phyloP scores from a whole-genome alignment of 2,797 vertebrate species.

The Syngnathus rostellatus region DNA sequence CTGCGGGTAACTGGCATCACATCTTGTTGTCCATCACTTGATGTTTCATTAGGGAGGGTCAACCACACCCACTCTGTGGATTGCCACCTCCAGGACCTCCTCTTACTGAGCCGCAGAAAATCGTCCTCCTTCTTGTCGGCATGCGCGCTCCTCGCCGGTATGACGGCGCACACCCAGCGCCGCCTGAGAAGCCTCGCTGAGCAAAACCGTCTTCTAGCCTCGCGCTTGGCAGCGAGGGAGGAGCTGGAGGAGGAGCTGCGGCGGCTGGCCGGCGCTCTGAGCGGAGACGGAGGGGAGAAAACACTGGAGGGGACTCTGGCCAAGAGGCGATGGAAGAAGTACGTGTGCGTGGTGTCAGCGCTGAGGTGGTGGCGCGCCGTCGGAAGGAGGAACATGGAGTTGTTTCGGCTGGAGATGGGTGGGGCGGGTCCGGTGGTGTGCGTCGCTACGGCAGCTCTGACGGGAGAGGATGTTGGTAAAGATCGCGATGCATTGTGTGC shows the following conservation, averaged over 20 bases:
- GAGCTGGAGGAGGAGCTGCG: slow-evolving; percentile 48
- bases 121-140: slow-evolving; percentile 27
- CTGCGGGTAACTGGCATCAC: slow-evolving; percentile 21
- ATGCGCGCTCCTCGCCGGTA: slow-evolving; percentile 41
- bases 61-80: slow-evolving; percentile 17
- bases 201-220: slow-evolving; percentile 40
- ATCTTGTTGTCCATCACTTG: not conserved
- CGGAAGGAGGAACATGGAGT: not conserved
- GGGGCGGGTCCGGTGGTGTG: slow-evolving; percentile 10
- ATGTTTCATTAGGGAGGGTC: slow-evolving; percentile 19
- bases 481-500: slow-evolving; percentile 5
- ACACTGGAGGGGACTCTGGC: slow-evolving; percentile 3
- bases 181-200: slow-evolving; percentile 20
- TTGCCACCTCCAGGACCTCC: slow-evolving; percentile 14
- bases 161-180: slow-evolving; percentile 17
- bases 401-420: slow-evolving; percentile 36
- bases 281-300: slow-evolving; percentile 2
- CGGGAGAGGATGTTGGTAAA: not conserved
- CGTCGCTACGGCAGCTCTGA: slow-evolving; percentile 4
- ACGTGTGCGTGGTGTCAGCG: slow-evolving; percentile 33
- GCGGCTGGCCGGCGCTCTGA: slow-evolving; percentile 41
- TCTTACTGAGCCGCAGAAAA: slow-evolving; percentile 11
- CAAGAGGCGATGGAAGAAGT: slow-evolving; percentile 44
- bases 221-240: slow-evolving; percentile 23
- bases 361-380: slow-evolving; percentile 33